Evolutionary conservation across 1,140 invertebrate species (phyloP).

Genomic region (Steinernema khuongi): DNA sequence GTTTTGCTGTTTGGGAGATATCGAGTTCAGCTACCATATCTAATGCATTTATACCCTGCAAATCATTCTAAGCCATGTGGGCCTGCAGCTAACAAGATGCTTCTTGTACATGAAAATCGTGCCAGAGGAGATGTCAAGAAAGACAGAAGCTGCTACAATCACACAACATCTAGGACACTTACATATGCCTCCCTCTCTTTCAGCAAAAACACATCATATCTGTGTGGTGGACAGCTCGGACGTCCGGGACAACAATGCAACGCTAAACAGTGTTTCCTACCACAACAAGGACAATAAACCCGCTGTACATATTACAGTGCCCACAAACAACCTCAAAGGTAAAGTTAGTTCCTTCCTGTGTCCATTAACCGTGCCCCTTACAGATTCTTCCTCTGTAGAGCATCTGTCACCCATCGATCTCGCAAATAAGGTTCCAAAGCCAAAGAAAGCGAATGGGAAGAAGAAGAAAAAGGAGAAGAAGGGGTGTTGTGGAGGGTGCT

Average conservation of each 20-base stretch:
- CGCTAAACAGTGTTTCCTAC: not conserved
- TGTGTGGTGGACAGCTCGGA: not conserved
- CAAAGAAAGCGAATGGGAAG: not conserved
- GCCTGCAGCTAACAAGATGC: too few relatives aligned
- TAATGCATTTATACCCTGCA: not conserved
- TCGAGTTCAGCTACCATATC: not conserved
- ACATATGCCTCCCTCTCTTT: not conserved
- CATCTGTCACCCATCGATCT: not conserved
- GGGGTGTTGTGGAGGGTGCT: not conserved
- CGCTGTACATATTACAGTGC: not conserved
- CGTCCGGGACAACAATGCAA: not conserved
- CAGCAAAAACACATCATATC: not conserved
- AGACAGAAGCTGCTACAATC: too few relatives aligned
- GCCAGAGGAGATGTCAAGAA: too few relatives aligned
- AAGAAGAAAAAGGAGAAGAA: not conserved
- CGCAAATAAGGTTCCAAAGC: not conserved
- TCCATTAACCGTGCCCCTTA: not conserved
- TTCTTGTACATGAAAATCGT: too few relatives aligned
- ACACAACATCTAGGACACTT: too few relatives aligned
- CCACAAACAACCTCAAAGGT: not conserved
- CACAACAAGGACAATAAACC: not conserved
- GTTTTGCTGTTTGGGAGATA: too few relatives aligned
- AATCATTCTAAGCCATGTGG: too few relatives aligned
- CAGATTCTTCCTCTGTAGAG: not conserved
- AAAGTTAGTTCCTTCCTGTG: not conserved